A percentile compares a stretch with the other conserved stretches of the same genome.
Evolutionary conservation across 1,140 invertebrate species (phyloP).

Genomic region (Pentalonia nigronervosa): DNA sequence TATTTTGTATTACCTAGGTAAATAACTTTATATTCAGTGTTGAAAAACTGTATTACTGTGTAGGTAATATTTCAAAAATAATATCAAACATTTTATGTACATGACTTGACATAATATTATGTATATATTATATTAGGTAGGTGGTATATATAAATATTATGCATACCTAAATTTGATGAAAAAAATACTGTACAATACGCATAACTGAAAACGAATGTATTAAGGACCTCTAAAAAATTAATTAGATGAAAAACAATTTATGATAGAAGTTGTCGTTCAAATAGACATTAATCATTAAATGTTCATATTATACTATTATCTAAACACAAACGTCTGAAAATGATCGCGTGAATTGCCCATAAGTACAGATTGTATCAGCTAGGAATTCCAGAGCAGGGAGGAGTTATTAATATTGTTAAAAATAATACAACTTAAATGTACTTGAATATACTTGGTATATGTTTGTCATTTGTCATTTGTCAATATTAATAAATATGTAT

Average conservation of each 20-base stretch:
- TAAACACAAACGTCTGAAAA: neutral
- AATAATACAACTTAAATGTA: neutral
- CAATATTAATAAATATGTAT: neutral
- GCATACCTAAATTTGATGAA: neutral
- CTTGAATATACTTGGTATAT: neutral
- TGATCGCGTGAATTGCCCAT: neutral
- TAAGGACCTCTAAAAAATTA: neutral
- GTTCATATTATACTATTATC: neutral
- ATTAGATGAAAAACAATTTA: neutral
- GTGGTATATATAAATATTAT: neutral
- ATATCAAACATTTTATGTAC: neutral
- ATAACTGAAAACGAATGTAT: neutral
- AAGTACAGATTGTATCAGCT: neutral
- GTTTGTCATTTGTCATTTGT: neutral
- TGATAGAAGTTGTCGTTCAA: neutral
- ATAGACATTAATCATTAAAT: neutral
- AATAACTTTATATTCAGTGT: neutral
- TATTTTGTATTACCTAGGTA: neutral
- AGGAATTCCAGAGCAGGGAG: neutral
- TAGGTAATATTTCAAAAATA: neutral
- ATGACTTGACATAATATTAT: neutral
- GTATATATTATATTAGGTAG: too few species aligned
- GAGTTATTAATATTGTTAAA: neutral
- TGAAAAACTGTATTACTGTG: neutral
- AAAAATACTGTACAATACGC: neutral